Evolutionary conservation across 2,888 invertebrate genomes (phyloP).

Genomic region (Eupsilia transversa): DNA sequence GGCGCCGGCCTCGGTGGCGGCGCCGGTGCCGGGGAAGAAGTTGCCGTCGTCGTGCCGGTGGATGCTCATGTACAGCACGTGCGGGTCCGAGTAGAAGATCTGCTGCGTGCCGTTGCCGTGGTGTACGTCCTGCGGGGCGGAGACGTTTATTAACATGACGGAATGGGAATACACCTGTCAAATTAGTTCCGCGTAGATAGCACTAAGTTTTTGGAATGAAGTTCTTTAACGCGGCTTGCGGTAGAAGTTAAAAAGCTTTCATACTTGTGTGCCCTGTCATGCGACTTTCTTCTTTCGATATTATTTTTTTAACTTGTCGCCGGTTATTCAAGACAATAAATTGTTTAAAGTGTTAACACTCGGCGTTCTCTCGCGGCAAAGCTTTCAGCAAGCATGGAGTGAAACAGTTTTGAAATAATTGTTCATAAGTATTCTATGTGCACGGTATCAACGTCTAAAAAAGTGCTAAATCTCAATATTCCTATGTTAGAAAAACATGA

Average conservation of each 20-base stretch:
- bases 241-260: no score
- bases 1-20: constrained; percentile 97
- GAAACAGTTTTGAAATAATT: background rate
- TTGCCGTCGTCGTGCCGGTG: constrained; percentile 99
- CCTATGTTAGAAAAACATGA: background rate
- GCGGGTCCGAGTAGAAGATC: constrained; percentile 98
- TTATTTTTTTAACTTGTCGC: no score
- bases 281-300: no score
- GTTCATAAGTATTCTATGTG: background rate
- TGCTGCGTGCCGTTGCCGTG: constrained; percentile 99
- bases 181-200: background rate
- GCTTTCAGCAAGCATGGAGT: background rate
- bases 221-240: no score
- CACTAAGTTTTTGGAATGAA: no score
- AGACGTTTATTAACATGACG: background rate
- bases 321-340: background rate
- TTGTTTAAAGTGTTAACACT: background rate
- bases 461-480: background rate
- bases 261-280: no score
- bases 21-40: constrained; percentile 99
- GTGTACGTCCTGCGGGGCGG: constrained; percentile 95
- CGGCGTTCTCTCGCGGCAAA: background rate
- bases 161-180: background rate
- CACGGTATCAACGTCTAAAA: background rate
- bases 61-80: constrained; percentile 98